phyloP scores from a whole-genome alignment of 92 coral and sea anemone genomes.

The Paramuricea clavata region DNA sequence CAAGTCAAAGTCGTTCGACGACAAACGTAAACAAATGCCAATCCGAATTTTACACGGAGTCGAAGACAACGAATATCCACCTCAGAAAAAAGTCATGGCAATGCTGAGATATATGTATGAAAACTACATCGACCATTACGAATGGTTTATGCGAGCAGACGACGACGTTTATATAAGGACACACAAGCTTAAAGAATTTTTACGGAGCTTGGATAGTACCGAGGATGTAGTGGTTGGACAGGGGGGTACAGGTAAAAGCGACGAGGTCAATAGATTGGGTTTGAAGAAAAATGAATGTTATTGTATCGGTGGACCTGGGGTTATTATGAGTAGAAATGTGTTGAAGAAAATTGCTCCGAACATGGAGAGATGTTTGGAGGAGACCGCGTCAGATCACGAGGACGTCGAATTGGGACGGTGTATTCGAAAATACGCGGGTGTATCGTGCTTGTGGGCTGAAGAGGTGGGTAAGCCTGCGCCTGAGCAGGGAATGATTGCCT shows the following conservation, averaged over 20 bases:
- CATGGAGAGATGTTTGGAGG: slow-evolving; percentile 81
- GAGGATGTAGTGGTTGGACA: slow-evolving; percentile 90
- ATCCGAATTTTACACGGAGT: slow-evolving; percentile 84
- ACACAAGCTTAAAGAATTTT: slow-evolving; percentile 78
- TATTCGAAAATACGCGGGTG: slow-evolving; percentile 86
- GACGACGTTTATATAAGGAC: slow-evolving; percentile 93
- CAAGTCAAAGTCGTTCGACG: slow-evolving; percentile 8
- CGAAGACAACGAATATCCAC: slow-evolving; percentile 92
- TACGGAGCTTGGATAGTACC: slow-evolving; percentile 85
- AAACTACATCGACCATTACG: slow-evolving; percentile 86
- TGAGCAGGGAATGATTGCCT: too few species aligned
- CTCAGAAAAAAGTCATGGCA: slow-evolving; percentile 92
- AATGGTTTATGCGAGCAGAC: slow-evolving; percentile 98
- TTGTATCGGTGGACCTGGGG: slow-evolving; percentile 98
- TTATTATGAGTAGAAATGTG: slow-evolving; percentile 86
- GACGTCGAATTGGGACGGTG: slow-evolving; percentile 97
- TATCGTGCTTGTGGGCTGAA: slow-evolving; percentile 92
- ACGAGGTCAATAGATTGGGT: slow-evolving; percentile 72
- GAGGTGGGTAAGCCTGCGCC: slow-evolving; percentile 71
- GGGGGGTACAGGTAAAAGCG: slow-evolving; percentile 86
- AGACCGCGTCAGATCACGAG: slow-evolving; percentile 83
- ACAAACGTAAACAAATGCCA: slow-evolving; percentile 60
- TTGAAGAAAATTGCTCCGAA: slow-evolving; percentile 87
- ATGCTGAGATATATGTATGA: slow-evolving; percentile 97
- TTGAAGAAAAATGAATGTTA: slow-evolving; percentile 84